Evolutionary conservation across 2,113 vertebrate species (phyloP).

Genomic region (Plecotus auritus): DNA sequence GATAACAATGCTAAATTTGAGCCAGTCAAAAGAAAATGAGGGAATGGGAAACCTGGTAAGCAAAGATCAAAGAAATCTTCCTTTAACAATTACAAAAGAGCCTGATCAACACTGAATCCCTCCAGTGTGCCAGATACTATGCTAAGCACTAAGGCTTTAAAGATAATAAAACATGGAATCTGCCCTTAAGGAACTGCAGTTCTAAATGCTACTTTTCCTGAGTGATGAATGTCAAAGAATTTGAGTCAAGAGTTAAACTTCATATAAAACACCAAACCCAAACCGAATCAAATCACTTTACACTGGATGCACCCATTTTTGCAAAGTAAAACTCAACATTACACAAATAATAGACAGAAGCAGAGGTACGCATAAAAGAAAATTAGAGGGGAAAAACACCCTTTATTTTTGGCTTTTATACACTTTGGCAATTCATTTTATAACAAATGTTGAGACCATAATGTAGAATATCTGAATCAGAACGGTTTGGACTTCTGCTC

Average conservation of each 20-base stretch:
- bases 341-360: conserved; percentile 1
- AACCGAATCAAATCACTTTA: conserved; percentile 10
- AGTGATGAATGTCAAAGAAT: conserved; percentile 23
- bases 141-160: neutral
- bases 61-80: conserved; percentile 1
- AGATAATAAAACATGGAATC: neutral
- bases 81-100: neutral
- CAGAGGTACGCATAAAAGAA: neutral
- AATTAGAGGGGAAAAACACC: neutral
- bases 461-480: conserved; percentile 1
- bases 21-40: neutral
- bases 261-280: neutral
- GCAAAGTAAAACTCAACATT: conserved; percentile 29
- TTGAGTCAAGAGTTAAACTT: neutral
- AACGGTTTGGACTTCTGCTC: neutral
- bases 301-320: neutral
- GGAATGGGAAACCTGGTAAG: neutral
- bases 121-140: neutral
- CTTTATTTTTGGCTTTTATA: conserved; percentile 36
- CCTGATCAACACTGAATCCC: neutral
- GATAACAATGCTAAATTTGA: conserved; percentile 33
- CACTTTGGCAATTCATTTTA: neutral
- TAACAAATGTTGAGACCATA: conserved; percentile 12
- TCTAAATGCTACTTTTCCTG: conserved; percentile 29
- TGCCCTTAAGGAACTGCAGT: neutral